These are phyloP conservation scores for Geococcyx californianus DNA, from an alignment of 2,113 vertebrate genomes.

Conservation along the genomic window DNA sequence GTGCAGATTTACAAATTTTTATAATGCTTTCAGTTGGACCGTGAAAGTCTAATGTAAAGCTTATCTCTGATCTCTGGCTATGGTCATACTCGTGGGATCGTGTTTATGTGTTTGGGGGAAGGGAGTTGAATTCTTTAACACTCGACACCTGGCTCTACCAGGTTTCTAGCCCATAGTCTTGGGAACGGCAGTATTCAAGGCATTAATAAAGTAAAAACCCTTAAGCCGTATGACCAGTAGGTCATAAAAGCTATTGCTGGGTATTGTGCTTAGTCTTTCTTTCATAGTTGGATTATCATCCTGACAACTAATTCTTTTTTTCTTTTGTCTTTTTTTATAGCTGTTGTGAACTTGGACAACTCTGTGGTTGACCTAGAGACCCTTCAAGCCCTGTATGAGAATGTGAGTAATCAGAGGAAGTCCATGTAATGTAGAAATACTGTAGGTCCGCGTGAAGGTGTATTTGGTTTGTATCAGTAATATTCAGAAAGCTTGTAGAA, in stretches of 20 bases:
- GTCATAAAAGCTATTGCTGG: constrained; percentile 11
- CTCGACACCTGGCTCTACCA: constrained; percentile 30
- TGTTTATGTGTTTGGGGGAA: constrained; percentile 29
- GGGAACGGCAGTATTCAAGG: not conserved
- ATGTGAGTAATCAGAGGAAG: constrained; percentile 84
- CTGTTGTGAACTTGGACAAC: constrained; percentile 96
- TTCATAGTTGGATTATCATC: constrained; percentile 46
- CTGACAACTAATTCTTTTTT: constrained; percentile 47
- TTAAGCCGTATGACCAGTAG: not conserved
- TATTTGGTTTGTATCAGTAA: not conserved
- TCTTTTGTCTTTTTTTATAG: constrained; percentile 68
- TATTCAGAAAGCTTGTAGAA: not conserved
- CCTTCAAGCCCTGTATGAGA: constrained; percentile 96
- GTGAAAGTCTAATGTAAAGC: constrained; percentile 52
- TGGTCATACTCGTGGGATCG: not conserved
- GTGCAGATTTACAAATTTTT: constrained; percentile 64
- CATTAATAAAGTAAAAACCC: constrained; percentile 14
- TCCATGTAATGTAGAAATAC: not conserved
- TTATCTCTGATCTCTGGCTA: constrained; percentile 62
- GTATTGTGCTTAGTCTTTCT: constrained; percentile 10
- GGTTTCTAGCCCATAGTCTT: not conserved
- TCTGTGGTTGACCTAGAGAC: constrained; percentile 96
- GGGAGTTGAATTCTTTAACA: constrained; percentile 48
- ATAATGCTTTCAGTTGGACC: constrained; percentile 44
- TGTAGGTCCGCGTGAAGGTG: not conserved